phyloP scores from a whole-genome alignment of 1,140 invertebrate genomes.

The Coelopa frigida region DNA sequence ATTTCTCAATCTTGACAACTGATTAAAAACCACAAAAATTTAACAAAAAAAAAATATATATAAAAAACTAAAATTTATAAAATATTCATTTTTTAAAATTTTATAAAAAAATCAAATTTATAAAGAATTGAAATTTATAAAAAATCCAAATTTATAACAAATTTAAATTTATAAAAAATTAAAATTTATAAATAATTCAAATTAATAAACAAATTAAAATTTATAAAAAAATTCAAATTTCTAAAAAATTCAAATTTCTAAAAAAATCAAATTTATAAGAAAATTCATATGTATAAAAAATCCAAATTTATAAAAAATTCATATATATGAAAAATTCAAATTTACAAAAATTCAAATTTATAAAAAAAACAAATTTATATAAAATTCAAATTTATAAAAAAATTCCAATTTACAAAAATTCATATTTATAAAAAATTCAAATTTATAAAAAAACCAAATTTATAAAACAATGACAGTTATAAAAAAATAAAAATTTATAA shows the following conservation, averaged over 20 bases:
- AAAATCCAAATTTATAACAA: not conserved
- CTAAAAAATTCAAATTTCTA: too few species aligned
- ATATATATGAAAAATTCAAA: too few species aligned
- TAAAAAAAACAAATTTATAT: too few species aligned
- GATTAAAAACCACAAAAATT: too few species aligned
- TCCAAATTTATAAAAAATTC: too few species aligned
- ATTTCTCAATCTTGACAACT: too few species aligned
- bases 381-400: conserved; percentile 7
- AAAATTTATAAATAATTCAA: not conserved
- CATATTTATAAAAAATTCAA: not conserved
- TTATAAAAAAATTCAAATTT: not conserved
- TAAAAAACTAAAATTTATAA: too few species aligned
- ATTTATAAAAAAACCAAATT: not conserved
- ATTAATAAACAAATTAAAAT: not conserved
- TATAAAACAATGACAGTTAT: not conserved
- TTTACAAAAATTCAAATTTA: too few species aligned
- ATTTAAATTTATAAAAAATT: not conserved
- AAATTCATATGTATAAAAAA: too few species aligned
- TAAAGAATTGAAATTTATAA: not conserved
- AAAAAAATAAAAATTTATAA: not conserved
- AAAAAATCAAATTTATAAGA: too few species aligned
- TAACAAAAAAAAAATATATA: too few species aligned
- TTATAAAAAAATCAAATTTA: conserved; percentile 8
- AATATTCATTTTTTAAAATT: too few species aligned
- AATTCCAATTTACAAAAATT: not conserved